A percentile compares a stretch with the other conserved stretches of the same genome.
Conservation (phyloP, 2,113 vertebrate species). For the Suricata suricatta region DNA sequence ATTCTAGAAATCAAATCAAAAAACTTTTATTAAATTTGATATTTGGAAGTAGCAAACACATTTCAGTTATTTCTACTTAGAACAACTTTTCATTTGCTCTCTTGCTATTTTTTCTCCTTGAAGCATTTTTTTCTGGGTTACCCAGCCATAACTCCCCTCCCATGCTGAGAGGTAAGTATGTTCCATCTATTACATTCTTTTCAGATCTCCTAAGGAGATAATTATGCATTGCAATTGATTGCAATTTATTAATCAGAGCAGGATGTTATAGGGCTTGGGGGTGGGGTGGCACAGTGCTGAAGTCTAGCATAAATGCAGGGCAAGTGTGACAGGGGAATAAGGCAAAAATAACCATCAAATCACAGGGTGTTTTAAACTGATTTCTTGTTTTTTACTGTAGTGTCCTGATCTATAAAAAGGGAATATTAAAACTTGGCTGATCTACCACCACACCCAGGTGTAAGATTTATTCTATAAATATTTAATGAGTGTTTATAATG, state of each 20-base stretch:
- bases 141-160: slow-evolving; percentile 59
- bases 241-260: slow-evolving; percentile 86
- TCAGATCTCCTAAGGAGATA: slow-evolving; percentile 80
- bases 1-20: neutral
- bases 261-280: slow-evolving; percentile 57
- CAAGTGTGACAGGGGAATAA: neutral
- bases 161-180: slow-evolving; percentile 75
- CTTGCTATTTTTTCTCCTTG: slow-evolving; percentile 64
- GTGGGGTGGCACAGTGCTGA: neutral
- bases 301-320: slow-evolving; percentile 45
- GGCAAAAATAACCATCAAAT: slow-evolving; percentile 56
- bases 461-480: slow-evolving; percentile 4
- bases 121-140: slow-evolving; percentile 51
- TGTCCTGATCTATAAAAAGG: neutral
- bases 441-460: neutral
- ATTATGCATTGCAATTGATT: slow-evolving; percentile 85
- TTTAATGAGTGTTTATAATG: neutral
- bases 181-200: slow-evolving; percentile 79
- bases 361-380: neutral
- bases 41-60: neutral
- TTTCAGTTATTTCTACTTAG: slow-evolving; percentile 24
- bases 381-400: neutral
- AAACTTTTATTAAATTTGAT: neutral
- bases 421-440: neutral
- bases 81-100: slow-evolving; percentile 49